Base-by-base conservation (phyloP, 2,113 vertebrate genomes). In the Platysteira castanea region DNA sequence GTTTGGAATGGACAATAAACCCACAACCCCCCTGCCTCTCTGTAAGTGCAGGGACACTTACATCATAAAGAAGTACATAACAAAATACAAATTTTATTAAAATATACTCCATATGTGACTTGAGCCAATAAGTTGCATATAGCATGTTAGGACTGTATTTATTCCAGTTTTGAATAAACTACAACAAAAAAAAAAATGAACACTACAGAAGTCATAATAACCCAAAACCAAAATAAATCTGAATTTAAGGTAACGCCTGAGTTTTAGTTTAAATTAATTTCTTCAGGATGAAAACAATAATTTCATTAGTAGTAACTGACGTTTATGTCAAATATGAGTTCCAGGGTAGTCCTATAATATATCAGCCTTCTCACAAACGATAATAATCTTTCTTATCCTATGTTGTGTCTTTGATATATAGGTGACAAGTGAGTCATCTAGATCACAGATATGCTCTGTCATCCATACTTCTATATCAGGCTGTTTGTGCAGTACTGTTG, bases 51-150 rank as follows among this genome's bases (percentile, higher is more conserved):
- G 39, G 19, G 18, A 52, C 16, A 39, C 17, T 64, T 64, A 77
- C 16, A 85, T 82, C 60, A 81, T 86, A 49, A 59, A 70, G 84
- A 92, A 95, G 79, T 76, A 90, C 4, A 3, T 79, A 92, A 64
- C 22, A 60, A 81, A 88, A 74, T 83, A 84, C 17, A 74, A 70
- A 49, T 95, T 92, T 86, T 82, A 84, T 78, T 12, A 20, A 65
- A 47, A 37, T 74, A 89, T 92, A 80, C 19, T 44, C 47, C 75
- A 11, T 89, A 63, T 75, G 24, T 96, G 83, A 96, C 70, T 90
- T 91, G 74, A 94, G 57, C 77, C 74, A 85, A 10, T 95, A 94
- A 97, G 69, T 95, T 95, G 68, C 63, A 35, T 96, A 42, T 46
- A 81, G 69, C 65, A 33, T 26, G 31, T 91, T 82, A 77, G 18